Conservation (phyloP, 2,113 vertebrate species). For the Amia ocellicauda region DNA sequence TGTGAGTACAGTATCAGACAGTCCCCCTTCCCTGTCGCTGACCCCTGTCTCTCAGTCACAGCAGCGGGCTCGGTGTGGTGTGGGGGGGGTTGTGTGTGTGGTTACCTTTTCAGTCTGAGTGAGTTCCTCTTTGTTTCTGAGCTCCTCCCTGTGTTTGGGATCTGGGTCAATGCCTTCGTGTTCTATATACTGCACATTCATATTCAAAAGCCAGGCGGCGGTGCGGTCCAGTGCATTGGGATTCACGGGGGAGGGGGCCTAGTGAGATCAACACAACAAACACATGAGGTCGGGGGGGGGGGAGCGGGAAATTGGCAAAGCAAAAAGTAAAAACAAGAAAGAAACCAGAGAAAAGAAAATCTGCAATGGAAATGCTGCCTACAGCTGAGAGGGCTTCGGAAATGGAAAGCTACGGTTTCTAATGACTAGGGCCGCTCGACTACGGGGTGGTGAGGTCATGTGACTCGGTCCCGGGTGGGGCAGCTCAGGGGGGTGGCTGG, state of each 20-base stretch:
- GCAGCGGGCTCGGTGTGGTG: no score
- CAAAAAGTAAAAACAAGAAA: neutral
- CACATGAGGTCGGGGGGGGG: conserved; percentile 27
- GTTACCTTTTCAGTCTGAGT: conserved; percentile 98
- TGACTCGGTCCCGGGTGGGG: no score
- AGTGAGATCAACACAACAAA: conserved; percentile 76
- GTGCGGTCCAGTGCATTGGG: conserved; percentile 98
- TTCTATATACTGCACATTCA: conserved; percentile 98
- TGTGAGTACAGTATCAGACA: no score
- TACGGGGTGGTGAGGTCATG: no score
- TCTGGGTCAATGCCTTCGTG: conserved; percentile 89
- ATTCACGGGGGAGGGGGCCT: conserved; percentile 98
- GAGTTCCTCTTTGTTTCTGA: conserved; percentile 93
- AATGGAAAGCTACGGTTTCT: neutral
- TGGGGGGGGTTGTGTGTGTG: conserved; percentile 20
- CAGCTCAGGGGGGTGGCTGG: no score
- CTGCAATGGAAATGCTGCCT: conserved; percentile 8
- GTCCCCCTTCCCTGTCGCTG: no score
- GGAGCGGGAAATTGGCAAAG: conserved; percentile 13
- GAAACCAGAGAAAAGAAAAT: neutral
- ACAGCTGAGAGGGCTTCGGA: neutral
- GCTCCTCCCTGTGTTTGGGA: conserved; percentile 82
- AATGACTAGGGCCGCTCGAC: no score
- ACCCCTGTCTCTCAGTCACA: no score
- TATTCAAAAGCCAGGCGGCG: conserved; percentile 98